Evolutionary conservation across 2,888 invertebrate genomes (phyloP).

Genomic region (Yponomeuta cagnagella): DNA sequence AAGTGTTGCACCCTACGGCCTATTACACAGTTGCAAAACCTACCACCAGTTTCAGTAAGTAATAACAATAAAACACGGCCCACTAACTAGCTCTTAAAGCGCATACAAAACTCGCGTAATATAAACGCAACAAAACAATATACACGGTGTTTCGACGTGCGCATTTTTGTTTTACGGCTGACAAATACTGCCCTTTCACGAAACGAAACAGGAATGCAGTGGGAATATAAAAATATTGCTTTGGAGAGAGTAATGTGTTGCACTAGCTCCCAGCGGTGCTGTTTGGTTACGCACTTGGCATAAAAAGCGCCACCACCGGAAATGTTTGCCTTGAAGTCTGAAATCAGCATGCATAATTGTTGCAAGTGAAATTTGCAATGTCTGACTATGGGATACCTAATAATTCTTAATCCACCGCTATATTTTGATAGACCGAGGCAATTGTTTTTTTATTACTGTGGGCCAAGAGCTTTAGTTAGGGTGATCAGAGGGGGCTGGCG

Average conservation of each 20-base stretch:
- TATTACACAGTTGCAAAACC: background rate
- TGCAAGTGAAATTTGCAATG: too few species aligned
- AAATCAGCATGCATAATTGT: too few species aligned
- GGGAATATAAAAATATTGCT: slow-evolving; percentile 59
- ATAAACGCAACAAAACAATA: background rate
- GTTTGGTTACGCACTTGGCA: slow-evolving; percentile 36
- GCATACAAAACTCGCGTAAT: slow-evolving; percentile 15
- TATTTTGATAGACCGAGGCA: too few species aligned
- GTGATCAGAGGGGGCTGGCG: too few species aligned
- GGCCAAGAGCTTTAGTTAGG: too few species aligned
- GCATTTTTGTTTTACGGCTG: slow-evolving; percentile 48
- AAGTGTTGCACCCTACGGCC: background rate
- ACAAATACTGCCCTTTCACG: slow-evolving; percentile 48
- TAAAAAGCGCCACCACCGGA: slow-evolving; percentile 17
- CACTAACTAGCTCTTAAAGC: background rate
- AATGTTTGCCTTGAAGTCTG: too few species aligned
- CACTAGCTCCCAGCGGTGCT: slow-evolving; percentile 44
- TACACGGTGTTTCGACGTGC: slow-evolving; percentile 34
- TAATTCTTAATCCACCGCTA: too few species aligned
- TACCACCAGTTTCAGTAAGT: background rate
- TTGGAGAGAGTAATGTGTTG: slow-evolving; percentile 44
- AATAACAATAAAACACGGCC: background rate
- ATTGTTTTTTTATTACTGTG: too few species aligned
- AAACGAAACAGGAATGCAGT: slow-evolving; percentile 46
- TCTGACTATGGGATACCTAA: too few species aligned